phyloP scores from a whole-genome alignment of 2,888 invertebrate genomes.

The Sminthurides aquaticus region DNA sequence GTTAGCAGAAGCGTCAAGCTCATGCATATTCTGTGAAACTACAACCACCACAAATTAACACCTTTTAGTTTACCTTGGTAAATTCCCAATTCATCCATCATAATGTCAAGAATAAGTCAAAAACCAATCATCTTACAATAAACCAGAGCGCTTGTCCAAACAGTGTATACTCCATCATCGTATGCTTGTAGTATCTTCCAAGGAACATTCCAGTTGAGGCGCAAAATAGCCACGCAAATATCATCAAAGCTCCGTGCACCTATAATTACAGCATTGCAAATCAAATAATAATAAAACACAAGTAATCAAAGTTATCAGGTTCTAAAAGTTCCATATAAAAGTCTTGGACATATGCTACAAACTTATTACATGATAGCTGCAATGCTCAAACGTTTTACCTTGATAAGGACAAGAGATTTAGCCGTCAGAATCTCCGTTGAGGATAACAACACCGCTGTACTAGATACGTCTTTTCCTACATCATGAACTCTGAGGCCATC shows the following conservation, averaged over 20 bases:
- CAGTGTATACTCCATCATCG: conserved; percentile 71
- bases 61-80: too few species aligned
- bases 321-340: too few species aligned
- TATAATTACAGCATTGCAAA: conserved; percentile 65
- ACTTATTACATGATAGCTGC: neutral
- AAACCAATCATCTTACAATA: conserved; percentile 59
- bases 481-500: too few species aligned
- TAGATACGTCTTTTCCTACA: too few species aligned
- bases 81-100: too few species aligned
- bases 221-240: conserved; percentile 79
- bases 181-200: conserved; percentile 80
- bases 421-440: neutral
- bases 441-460: neutral
- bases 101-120: too few species aligned
- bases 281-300: too few species aligned
- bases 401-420: neutral
- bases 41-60: conserved; percentile 27
- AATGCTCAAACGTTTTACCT: neutral
- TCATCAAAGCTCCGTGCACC: conserved; percentile 78
- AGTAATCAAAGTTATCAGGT: neutral
- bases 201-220: conserved; percentile 77
- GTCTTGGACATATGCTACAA: too few species aligned
- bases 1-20: conserved; percentile 71
- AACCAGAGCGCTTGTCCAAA: conserved; percentile 91
- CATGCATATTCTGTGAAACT: conserved; percentile 85